Conservation (phyloP, 2,113 vertebrate species). For the Trogon melanurus region DNA sequence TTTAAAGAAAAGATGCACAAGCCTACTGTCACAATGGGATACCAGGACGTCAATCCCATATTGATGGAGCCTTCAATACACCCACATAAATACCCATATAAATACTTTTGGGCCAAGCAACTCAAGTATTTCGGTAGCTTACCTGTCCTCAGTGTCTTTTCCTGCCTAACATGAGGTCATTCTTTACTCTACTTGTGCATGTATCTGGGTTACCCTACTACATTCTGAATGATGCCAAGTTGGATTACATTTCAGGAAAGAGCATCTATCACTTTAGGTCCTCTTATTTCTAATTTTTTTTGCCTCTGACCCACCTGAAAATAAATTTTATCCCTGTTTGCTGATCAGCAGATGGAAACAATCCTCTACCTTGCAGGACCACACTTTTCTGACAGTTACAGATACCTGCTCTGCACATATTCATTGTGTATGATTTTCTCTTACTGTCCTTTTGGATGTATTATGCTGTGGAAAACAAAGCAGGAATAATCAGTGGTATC, state of each 20-base stretch:
- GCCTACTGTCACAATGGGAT: neutral
- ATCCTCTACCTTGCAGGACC: neutral
- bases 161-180: neutral
- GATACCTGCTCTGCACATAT: neutral
- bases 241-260: neutral
- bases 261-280: neutral
- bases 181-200: neutral
- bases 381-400: neutral
- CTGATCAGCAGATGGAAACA: neutral
- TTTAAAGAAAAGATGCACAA: neutral
- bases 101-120: neutral
- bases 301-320: neutral
- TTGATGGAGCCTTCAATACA: neutral
- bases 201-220: neutral
- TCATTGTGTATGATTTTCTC: neutral
- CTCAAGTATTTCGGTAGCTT: neutral
- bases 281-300: neutral
- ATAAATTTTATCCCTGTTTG: neutral
- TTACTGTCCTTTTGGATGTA: neutral
- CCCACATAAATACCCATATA: neutral
- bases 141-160: neutral
- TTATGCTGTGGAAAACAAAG: neutral
- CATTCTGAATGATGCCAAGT: neutral
- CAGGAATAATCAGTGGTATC: neutral
- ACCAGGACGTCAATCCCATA: neutral